Conservation (phyloP, 92 coral and sea anemone genomes). For the Hydrozoanthus gracilis region DNA sequence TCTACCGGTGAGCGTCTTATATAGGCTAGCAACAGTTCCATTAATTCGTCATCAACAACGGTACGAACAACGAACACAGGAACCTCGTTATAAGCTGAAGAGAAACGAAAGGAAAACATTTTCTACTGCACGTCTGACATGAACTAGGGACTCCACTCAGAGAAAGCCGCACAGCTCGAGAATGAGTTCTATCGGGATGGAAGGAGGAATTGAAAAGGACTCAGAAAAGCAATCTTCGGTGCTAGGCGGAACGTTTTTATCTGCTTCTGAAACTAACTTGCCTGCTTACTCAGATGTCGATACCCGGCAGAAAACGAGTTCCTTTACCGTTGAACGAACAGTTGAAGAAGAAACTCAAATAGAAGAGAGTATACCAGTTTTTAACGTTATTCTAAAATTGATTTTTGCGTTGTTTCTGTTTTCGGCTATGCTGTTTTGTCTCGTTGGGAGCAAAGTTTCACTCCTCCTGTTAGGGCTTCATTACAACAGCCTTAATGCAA, state of each 20-base stretch:
- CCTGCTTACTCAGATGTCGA: constrained; percentile 2
- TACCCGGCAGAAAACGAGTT: background rate
- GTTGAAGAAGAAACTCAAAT: constrained; percentile 6
- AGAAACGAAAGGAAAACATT: no score
- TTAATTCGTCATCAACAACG: background rate
- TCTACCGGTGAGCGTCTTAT: no score
- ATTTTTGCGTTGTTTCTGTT: constrained; percentile 18
- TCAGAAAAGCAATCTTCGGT: background rate
- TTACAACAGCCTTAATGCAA: background rate
- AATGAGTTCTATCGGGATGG: background rate
- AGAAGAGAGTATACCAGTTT: constrained; percentile 22
- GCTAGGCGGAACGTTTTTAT: background rate
- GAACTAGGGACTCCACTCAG: background rate
- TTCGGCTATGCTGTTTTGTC: constrained; percentile 38
- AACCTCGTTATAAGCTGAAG: no score
- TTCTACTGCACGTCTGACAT: no score
- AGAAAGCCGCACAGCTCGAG: background rate
- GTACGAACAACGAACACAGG: no score
- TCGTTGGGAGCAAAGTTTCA: constrained; percentile 32
- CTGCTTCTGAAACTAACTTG: constrained; percentile 1
- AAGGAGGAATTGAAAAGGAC: background rate
- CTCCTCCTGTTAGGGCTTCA: constrained; percentile 12
- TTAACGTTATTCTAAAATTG: constrained; percentile 24
- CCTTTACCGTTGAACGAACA: constrained; percentile 31
- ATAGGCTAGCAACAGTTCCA: background rate